phyloP scores from a whole-genome alignment of 64 coral and sea anemone species.

The Pachyseris speciosa region DNA sequence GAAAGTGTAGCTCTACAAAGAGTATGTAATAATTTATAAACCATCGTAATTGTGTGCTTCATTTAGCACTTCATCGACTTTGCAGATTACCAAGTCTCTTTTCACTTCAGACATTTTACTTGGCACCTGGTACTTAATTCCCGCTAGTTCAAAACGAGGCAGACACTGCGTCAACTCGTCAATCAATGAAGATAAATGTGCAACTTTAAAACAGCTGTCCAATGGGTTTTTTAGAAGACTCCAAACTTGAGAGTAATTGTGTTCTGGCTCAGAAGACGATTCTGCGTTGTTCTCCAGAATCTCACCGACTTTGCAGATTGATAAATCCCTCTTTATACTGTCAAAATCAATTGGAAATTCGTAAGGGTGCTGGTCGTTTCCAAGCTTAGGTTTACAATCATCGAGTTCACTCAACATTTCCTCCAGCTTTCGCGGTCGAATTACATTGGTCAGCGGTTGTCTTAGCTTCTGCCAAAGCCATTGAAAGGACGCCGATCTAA shows the following conservation, averaged over 20 bases:
- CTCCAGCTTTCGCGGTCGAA: conserved; percentile 51
- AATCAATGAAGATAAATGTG: conserved; percentile 60
- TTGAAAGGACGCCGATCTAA: conserved; percentile 80
- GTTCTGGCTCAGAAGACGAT: background rate
- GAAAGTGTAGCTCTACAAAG: too few relatives aligned
- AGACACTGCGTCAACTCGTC: conserved; percentile 64
- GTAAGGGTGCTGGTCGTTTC: background rate
- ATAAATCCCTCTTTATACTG: conserved; percentile 56
- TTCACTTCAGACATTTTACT: conserved; percentile 86
- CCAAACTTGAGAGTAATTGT: conserved; percentile 63
- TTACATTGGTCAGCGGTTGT: conserved; percentile 62
- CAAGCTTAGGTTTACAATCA: conserved; percentile 29
- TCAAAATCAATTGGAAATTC: conserved; percentile 45
- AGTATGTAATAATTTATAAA: background rate
- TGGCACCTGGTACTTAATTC: conserved; percentile 75
- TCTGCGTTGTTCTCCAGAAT: conserved; percentile 32
- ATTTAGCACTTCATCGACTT: conserved; percentile 89
- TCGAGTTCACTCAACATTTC: conserved; percentile 53
- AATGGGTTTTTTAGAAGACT: conserved; percentile 64
- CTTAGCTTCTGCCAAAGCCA: conserved; percentile 77
- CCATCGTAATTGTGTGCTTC: conserved; percentile 7
- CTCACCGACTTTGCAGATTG: conserved; percentile 82
- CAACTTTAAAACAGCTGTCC: conserved; percentile 55
- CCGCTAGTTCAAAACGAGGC: conserved; percentile 87
- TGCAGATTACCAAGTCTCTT: conserved; percentile 88